Evolutionary conservation across 1,140 invertebrate genomes (phyloP).

Genomic region (Arctopsyche grandis): DNA sequence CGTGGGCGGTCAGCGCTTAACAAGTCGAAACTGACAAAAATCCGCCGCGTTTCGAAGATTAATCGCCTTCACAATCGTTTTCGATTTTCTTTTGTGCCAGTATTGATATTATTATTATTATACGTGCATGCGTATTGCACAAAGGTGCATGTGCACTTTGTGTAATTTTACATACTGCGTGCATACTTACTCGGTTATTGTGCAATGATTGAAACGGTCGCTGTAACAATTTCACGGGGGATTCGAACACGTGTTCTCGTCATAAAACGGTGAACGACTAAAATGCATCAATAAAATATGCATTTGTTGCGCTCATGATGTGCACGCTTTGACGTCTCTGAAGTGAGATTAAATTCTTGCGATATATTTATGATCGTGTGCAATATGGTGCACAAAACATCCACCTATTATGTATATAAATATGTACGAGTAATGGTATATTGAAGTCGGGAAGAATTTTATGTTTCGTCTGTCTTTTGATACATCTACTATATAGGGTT

Average conservation of each 20-base stretch:
- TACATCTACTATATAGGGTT: no score
- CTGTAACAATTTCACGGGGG: neutral
- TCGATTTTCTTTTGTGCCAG: neutral
- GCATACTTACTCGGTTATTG: no score
- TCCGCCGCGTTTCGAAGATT: neutral
- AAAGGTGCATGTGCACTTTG: neutral
- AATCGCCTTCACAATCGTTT: neutral
- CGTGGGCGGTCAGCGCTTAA: neutral
- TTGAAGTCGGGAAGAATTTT: neutral
- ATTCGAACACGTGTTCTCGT: neutral
- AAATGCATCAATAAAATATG: constrained; percentile 11
- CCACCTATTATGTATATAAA: neutral
- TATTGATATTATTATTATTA: neutral
- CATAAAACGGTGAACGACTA: neutral
- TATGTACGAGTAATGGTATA: neutral
- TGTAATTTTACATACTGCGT: no score
- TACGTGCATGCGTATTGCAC: neutral
- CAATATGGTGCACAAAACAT: neutral
- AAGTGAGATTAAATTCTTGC: neutral
- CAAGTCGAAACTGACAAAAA: no score
- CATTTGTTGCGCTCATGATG: neutral
- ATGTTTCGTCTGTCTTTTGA: neutral
- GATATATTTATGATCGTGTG: neutral
- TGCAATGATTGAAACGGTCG: neutral
- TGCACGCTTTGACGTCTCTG: neutral